phyloP scores from a whole-genome alignment of 2,888 invertebrate genomes.

The Calameuta pallipes region DNA sequence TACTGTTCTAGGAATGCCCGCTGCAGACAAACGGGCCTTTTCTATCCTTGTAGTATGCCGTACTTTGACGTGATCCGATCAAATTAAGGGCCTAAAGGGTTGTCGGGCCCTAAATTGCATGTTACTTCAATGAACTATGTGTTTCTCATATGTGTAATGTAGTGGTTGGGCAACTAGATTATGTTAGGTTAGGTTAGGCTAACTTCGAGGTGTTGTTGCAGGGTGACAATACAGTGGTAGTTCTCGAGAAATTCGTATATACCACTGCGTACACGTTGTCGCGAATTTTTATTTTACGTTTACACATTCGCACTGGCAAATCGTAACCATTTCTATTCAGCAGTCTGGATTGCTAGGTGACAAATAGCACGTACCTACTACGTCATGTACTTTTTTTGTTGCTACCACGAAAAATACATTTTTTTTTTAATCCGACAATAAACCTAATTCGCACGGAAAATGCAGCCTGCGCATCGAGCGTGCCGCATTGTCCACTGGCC shows the following conservation, averaged over 20 bases:
- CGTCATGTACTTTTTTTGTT: background rate
- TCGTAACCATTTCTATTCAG: background rate
- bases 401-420: conserved; percentile 20
- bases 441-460: conserved; percentile 29
- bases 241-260: background rate
- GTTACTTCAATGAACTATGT: background rate
- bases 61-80: background rate
- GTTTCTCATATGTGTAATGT: background rate
- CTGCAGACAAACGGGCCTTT: conserved; percentile 55
- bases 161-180: background rate
- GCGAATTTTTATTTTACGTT: background rate
- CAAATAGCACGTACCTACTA: background rate
- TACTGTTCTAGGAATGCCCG: conserved; percentile 89
- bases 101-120: background rate
- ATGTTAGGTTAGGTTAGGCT: background rate
- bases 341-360: background rate
- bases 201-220: background rate
- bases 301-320: background rate
- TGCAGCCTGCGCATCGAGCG: conserved; percentile 33
- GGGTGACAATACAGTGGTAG: background rate
- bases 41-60: background rate
- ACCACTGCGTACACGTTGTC: background rate
- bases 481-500: conserved; percentile 55
- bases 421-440: conserved; percentile 30
- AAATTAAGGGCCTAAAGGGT: background rate